Evolutionary conservation across 2,888 invertebrate genomes (phyloP), one percentile per base, ranked within the genome.

Genomic region (Mesorhabditis spiculigera): DNA sequence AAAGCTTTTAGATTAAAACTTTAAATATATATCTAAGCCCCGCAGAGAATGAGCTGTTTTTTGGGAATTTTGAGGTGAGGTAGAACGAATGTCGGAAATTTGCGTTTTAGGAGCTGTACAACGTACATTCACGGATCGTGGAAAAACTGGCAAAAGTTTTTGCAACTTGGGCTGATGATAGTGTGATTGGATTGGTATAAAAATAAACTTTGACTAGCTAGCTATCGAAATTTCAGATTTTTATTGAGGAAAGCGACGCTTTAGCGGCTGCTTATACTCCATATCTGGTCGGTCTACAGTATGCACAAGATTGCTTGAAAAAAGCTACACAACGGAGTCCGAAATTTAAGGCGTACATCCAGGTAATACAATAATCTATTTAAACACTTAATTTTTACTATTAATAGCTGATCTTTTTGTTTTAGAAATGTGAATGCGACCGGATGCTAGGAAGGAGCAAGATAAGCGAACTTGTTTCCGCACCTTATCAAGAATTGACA

Each of bases 61-160:
- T 50, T 50, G 58, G 58, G 58, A 50, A 50, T 50, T n/a, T 50
- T 13, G 58, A 50, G 58, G 58, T 50, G 1, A n/a, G 8, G n/a
- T 13, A 50, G n/a, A 50, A 1, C 58, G 8, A 50, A 0, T 50
- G 58, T 50, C n/a, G 58, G 58, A 50, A 50, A 50, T 50, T 50
- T n/a, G n/a, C 2, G 58, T 50, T 50, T 50, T 13, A 50, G 58
- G 58, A 10, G n/a, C 58, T 50, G 8, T n/a, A 50, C 58, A n/a
- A 10, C 10, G 58, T 50, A 13, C 58, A 50, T n/a, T 50, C 58
- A n/a, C 8, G 58, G n/a, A 50, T 50, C n/a, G 58, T 50, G 10
- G 58, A 50, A 13, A 50, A n/a, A n/a, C n/a, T 50, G 58, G 58
- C 58, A n/a, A 50, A 50, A 50, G 58, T 50, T 50, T 50, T 50